phyloP scores from a whole-genome alignment of 2,113 vertebrate genomes.

The Lepidothrix coronata region DNA sequence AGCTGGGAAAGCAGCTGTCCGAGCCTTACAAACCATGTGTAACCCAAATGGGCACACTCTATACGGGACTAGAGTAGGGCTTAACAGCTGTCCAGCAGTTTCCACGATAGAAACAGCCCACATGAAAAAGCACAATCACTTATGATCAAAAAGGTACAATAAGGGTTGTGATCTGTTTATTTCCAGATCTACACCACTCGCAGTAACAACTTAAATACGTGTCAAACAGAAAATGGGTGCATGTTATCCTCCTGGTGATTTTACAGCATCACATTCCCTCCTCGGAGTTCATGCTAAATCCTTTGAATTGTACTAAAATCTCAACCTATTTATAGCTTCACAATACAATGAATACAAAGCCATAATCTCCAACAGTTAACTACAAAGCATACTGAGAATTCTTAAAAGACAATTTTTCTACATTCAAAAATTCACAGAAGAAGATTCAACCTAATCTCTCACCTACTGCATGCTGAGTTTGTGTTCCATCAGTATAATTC shows the following conservation, averaged over 20 bases:
- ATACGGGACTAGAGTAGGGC: neutral
- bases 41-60: neutral
- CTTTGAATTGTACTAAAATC: neutral
- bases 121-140: neutral
- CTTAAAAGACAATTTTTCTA: neutral
- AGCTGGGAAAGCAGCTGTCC: neutral
- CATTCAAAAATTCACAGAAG: neutral
- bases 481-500: neutral
- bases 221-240: neutral
- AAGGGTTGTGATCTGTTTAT: neutral
- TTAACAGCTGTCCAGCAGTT: neutral
- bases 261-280: neutral
- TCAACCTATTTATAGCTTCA: neutral
- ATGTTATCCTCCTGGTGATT: neutral
- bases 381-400: neutral
- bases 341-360: neutral
- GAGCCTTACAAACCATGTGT: accelerated
- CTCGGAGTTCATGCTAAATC: neutral
- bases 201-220: neutral
- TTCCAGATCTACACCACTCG: neutral
- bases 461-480: neutral
- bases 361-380: neutral
- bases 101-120: neutral
- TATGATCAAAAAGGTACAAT: neutral
- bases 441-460: neutral